Evolutionary conservation across 2,797 vertebrate species (phyloP).

Genomic region (Tokudaia muenninki): DNA sequence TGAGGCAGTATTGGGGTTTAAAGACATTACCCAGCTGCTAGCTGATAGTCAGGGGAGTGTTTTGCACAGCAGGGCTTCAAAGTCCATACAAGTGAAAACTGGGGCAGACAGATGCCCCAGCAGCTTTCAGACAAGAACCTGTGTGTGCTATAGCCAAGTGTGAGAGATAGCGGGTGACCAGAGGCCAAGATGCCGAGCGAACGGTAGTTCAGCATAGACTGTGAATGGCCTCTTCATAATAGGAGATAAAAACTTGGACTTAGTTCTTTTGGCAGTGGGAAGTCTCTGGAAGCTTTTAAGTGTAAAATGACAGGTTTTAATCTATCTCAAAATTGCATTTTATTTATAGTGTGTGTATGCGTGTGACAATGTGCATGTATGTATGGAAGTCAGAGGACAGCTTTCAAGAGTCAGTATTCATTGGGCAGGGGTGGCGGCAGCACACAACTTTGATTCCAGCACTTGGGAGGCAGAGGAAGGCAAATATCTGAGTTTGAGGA

Average conservation of each 20-base stretch:
- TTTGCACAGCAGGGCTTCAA: background rate
- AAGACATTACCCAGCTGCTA: background rate
- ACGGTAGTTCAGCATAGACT: background rate
- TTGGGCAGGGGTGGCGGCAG: background rate
- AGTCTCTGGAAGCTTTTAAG: constrained; percentile 21
- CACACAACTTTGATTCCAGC: background rate
- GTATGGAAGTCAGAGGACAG: background rate
- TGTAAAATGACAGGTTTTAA: constrained; percentile 36
- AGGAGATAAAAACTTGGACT: background rate
- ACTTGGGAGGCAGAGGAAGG: background rate
- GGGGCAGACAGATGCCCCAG: background rate
- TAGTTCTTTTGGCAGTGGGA: background rate
- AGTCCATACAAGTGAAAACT: background rate
- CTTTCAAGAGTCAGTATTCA: background rate
- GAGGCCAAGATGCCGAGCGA: background rate
- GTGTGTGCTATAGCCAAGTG: background rate
- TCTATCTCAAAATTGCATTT: constrained; percentile 3
- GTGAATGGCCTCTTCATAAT: background rate
- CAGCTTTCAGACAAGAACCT: background rate
- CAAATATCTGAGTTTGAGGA: background rate
- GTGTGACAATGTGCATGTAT: background rate
- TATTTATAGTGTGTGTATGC: background rate
- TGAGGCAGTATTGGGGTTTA: background rate
- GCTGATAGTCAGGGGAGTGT: background rate
- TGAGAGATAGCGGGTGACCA: background rate